Evolutionary conservation across 2,113 vertebrate species (phyloP).

Genomic region (Burhinus oedicnemus): DNA sequence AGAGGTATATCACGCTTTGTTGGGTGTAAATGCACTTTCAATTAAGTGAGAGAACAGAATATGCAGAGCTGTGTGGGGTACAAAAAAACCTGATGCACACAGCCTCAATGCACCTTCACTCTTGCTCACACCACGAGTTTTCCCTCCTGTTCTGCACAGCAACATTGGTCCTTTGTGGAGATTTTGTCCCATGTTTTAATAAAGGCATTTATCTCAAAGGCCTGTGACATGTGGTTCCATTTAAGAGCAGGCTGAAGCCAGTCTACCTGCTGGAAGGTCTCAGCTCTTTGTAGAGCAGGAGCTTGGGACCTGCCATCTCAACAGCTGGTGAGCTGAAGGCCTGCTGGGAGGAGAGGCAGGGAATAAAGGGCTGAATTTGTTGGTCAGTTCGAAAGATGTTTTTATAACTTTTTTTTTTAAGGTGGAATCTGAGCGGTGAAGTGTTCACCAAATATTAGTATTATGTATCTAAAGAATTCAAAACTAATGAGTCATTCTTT

Average conservation of each 20-base stretch:
- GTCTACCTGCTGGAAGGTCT: not conserved
- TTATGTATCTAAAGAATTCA: constrained; percentile 2
- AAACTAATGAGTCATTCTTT: constrained; percentile 34
- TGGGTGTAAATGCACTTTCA: not conserved
- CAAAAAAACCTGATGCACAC: not conserved
- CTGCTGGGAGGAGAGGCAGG: not conserved
- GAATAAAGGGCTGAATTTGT: not conserved
- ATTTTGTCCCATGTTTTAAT: not conserved
- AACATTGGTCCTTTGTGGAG: not conserved
- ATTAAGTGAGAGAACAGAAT: not conserved
- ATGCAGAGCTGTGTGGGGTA: not conserved
- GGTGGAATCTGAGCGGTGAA: not conserved
- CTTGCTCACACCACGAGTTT: not conserved
- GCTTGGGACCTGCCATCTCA: not conserved
- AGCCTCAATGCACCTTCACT: not conserved
- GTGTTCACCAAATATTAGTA: not conserved
- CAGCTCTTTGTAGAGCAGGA: not conserved
- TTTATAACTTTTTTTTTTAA: not conserved
- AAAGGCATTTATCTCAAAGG: not conserved
- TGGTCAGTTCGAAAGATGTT: not conserved
- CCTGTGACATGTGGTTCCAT: fast-evolving
- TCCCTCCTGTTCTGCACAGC: not conserved
- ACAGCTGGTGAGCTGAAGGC: not conserved
- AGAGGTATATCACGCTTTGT: not conserved
- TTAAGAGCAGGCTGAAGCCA: not conserved